A percentile compares a stretch with the other conserved stretches of the same genome.
phyloP scores from a whole-genome alignment of 2,888 invertebrate genomes.

The Pinctada fucata region DNA sequence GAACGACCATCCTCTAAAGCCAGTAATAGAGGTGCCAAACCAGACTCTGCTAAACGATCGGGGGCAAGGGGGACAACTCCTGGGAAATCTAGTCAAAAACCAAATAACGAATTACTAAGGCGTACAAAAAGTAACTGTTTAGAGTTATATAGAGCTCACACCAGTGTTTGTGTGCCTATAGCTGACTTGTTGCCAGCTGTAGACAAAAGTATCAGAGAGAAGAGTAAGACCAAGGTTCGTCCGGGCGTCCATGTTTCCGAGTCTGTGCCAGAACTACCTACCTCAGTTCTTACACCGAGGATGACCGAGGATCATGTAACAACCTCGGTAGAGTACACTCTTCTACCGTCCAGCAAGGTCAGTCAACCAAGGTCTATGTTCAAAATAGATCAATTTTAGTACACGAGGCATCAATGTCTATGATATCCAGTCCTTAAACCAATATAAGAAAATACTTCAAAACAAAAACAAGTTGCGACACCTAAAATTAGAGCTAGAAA shows the following conservation, averaged over 20 bases:
- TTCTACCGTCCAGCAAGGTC: conserved; percentile 8
- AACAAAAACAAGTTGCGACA: too few species aligned
- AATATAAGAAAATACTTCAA: background rate
- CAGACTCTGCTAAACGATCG: conserved; percentile 19
- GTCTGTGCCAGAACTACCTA: conserved; percentile 16
- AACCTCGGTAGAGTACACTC: background rate
- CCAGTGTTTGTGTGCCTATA: conserved; percentile 36
- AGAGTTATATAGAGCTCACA: conserved; percentile 36
- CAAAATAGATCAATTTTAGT: background rate
- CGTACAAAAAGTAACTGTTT: conserved; percentile 18
- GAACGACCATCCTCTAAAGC: background rate
- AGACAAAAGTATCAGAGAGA: conserved; percentile 28
- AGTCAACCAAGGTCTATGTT: background rate
- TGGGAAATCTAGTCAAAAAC: conserved; percentile 8
- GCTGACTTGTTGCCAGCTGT: conserved; percentile 39
- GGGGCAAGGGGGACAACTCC: conserved; percentile 17
- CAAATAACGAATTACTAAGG: conserved; percentile 17
- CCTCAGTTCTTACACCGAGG: conserved; percentile 6
- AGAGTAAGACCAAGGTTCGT: conserved; percentile 5
- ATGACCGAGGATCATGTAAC: conserved; percentile 9
- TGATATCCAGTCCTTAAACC: background rate
- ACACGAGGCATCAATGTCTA: background rate
- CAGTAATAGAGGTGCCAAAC: background rate
- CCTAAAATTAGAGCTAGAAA: too few species aligned
- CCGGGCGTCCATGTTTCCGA: conserved; percentile 5